Evolutionary conservation across 64 coral and sea anemone species (phyloP), one percentile per base, ranked within the genome.

Genomic region (Stichodactyla mertensii): DNA sequence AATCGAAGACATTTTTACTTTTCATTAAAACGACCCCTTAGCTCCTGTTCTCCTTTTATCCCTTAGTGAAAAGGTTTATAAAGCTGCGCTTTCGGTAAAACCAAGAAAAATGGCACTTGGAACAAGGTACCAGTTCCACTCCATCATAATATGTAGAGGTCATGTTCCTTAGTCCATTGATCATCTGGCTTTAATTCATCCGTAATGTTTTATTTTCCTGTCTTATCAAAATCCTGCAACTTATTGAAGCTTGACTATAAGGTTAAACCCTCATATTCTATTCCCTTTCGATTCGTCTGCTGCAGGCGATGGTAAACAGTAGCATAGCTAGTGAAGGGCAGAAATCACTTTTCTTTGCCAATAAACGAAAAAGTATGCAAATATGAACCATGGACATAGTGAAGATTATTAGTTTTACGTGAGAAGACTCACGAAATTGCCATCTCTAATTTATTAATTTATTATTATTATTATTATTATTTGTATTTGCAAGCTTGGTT

Each of bases 221-320:
- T 69, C n/a, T 20, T 20, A 69, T 69, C 6, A 27, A 36, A 31
- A 11, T 74, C 24, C 69, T 22, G 27, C 69, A 36, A 31, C 24
- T 0, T 74, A 74, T 74, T 74, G 69, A 74, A 74, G 26, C 69
- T 28, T 74, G n/a, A 74, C 69, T 74, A 74, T 74, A 8, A 74
- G 23, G 27, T 69, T 22, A 69, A 69, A 69, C 19, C 4, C 7
- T 69, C n/a, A 9, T 69, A 69, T 69, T 69, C 59, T 16, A 61
- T 61, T 61, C 59, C 59, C 15, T 13, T 61, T 5, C 14, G 18
- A 5, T 13, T 16, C 14, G 59, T 16, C 59, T 16, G 11, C 13
- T 13, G 14, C 14, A 4, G 19, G 62, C 0, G 0, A 7, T 66
- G 7, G 9, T 22, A 6, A 7, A 2, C 62, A 66, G 7, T 5